Base-by-base conservation (phyloP, 2,113 vertebrate species). In the human (Homo sapiens) region DNA sequence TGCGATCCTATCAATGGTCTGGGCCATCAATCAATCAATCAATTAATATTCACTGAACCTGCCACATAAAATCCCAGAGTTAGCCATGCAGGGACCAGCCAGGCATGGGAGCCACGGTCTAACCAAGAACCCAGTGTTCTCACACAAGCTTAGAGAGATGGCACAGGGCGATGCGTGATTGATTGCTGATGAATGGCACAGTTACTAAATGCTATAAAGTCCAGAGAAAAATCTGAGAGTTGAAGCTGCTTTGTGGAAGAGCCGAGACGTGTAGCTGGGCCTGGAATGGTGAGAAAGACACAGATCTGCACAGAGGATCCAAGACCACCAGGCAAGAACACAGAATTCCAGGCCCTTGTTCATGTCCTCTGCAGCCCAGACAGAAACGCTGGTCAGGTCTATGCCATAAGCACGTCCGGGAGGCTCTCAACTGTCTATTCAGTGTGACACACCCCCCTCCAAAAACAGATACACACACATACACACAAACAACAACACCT, bases 391-490 rank as follows among this genome's bases (percentile, higher is more conserved):
- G 12, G 57, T 48, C n/a, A 4, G 48, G 5, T 25, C 22, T 8
- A 0, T 0, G 0, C 43, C 5, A 0, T 3, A 23, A 0, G 8
- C 10, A 5, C 3, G 2, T 25, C 45, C 0, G 0, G 66, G 57
- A 68, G 22, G 38, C 35, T 57, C 40, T 55, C 27, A 9, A 23
- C 8, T 11, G 5, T 45, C n/a, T 48, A 1, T 10, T 8, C 23
- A 23, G 68, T 6, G 2, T 8, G 35, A 43, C 6, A 40, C 11
- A 0, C 8, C 8, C 0, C 50, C 40, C 10, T 38, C 61, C 40
- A 27, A 38, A 86, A 16, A 81, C 38, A 66, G 50, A 75, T 17
- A 23, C 30, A 23, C 13, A 8, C 23, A 8, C 55, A 18, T 14
- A 50, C 18, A 32, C 18, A 55, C 18, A 35, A 35, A 57, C 32